Evolutionary conservation across 2,113 vertebrate species (phyloP).

Genomic region (Campylorhamphus procurvoides): DNA sequence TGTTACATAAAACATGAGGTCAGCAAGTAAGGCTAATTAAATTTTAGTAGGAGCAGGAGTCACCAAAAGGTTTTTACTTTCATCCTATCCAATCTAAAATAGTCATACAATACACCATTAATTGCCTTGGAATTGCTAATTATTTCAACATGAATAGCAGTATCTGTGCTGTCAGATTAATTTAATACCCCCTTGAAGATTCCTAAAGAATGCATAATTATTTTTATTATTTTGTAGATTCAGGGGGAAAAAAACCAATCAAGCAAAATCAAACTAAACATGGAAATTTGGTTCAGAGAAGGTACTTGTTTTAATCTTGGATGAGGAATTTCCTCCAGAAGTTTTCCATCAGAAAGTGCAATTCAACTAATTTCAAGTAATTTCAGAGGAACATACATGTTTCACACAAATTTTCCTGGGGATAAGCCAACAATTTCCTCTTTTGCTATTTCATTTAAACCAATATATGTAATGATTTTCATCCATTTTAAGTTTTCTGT

Average conservation of each 20-base stretch:
- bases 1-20: conserved; percentile 81
- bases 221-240: conserved; percentile 68
- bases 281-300: neutral
- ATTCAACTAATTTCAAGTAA: neutral
- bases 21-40: conserved; percentile 80
- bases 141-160: conserved; percentile 76
- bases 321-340: neutral
- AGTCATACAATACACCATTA: conserved; percentile 73
- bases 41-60: conserved; percentile 81
- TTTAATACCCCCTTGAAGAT: conserved; percentile 69
- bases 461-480: neutral
- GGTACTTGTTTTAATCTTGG: neutral
- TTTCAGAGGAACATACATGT: neutral
- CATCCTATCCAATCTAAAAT: conserved; percentile 73
- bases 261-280: neutral
- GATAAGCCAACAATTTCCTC: neutral
- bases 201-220: conserved; percentile 67
- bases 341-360: neutral
- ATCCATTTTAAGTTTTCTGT: neutral
- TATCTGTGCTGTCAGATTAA: conserved; percentile 71
- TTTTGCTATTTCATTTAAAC: neutral
- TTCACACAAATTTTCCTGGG: neutral
- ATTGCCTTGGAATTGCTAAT: conserved; percentile 77
- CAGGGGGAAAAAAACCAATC: neutral
- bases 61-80: conserved; percentile 79